phyloP scores from a whole-genome alignment of 1,140 invertebrate species.

The Philaenus spumarius region DNA sequence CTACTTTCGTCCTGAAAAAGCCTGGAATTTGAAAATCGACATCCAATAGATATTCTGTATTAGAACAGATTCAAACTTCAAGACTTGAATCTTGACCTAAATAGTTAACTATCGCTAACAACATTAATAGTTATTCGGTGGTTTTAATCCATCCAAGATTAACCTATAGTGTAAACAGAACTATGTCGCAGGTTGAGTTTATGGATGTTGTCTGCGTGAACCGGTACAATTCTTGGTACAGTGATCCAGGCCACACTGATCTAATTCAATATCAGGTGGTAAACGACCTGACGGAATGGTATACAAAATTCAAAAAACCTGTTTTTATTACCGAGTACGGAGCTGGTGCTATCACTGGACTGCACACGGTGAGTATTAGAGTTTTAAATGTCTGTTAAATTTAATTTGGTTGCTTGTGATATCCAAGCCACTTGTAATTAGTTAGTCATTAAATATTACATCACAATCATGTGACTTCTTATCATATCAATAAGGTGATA shows the following conservation, averaged over 20 bases:
- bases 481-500: too few relatives aligned
- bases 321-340: slow-evolving; percentile 61
- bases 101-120: not conserved
- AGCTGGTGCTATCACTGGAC: slow-evolving; percentile 53
- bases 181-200: slow-evolving; percentile 41
- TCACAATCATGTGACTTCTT: too few relatives aligned
- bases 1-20: too few relatives aligned
- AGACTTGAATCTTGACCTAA: too few relatives aligned
- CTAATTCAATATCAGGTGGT: slow-evolving; percentile 44
- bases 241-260: slow-evolving; percentile 47
- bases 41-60: too few relatives aligned
- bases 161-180: not conserved
- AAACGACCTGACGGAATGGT: slow-evolving; percentile 45
- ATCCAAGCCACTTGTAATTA: too few relatives aligned
- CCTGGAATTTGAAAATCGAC: too few relatives aligned
- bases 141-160: not conserved
- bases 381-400: too few relatives aligned
- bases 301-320: slow-evolving; percentile 46
- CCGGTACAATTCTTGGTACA: slow-evolving; percentile 57
- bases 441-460: too few relatives aligned
- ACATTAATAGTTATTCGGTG: not conserved
- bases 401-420: too few relatives aligned
- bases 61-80: too few relatives aligned
- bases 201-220: slow-evolving; percentile 58
- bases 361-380: slow-evolving; percentile 43